A percentile compares a stretch with the other conserved stretches of the same genome.
Evolutionary conservation across 2,888 invertebrate species (phyloP).

Genomic region (Trachelus tabidus): DNA sequence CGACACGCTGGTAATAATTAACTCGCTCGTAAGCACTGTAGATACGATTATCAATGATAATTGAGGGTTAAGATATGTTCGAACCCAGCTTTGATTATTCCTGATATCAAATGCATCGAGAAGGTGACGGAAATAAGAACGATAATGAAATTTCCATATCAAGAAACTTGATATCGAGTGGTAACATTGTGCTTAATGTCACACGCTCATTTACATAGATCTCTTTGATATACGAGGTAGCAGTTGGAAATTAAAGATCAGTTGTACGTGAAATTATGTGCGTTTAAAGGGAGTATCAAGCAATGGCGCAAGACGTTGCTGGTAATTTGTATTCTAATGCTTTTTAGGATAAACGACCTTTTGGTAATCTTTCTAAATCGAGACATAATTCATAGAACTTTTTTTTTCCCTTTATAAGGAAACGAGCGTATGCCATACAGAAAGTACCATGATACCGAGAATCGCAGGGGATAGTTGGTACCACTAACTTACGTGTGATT

Average conservation of each 20-base stretch:
- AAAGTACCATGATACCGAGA: conserved; percentile 18
- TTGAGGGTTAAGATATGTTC: background rate
- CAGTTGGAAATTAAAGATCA: background rate
- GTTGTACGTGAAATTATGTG: background rate
- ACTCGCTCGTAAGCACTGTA: conserved; percentile 14
- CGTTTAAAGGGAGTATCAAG: background rate
- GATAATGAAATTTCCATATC: conserved; percentile 1
- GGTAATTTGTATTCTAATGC: background rate
- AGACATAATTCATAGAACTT: background rate
- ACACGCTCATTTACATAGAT: background rate
- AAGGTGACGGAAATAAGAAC: conserved; percentile 11
- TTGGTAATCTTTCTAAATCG: background rate
- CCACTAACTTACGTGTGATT: conserved; percentile 44
- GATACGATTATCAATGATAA: background rate
- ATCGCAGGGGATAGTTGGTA: conserved; percentile 15
- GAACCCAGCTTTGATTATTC: background rate
- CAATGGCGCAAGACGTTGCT: background rate
- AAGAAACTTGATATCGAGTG: background rate
- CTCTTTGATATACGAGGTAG: background rate
- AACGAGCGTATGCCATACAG: background rate
- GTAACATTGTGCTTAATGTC: background rate
- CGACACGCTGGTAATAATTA: conserved; percentile 34
- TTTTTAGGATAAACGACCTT: background rate
- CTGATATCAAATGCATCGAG: background rate
- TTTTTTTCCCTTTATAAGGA: background rate